Percentiles rank a stretch among this genome's conserved stretches.
Conservation (phyloP, 1,140 invertebrate genomes). For the Triops longicaudatus region DNA sequence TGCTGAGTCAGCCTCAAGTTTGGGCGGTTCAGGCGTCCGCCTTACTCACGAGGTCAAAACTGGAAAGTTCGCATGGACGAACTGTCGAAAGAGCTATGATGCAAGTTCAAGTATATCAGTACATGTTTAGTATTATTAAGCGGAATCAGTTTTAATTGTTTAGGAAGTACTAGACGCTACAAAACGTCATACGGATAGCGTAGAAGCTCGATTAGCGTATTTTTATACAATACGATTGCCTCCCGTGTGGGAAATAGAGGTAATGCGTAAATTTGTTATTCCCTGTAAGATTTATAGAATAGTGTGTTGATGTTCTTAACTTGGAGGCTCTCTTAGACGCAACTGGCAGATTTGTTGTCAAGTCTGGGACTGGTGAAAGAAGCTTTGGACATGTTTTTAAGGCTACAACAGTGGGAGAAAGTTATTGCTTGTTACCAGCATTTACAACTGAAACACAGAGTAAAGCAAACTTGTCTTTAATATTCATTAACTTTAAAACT, state of each 20-base stretch:
- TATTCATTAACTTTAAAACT: conserved; percentile 22
- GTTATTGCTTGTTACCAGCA: conserved; percentile 82
- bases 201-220: conserved; percentile 28
- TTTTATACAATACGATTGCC: conserved; percentile 47
- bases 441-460: conserved; percentile 72
- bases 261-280: conserved; percentile 68
- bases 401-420: conserved; percentile 82
- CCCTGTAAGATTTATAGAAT: conserved; percentile 69
- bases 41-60: conserved; percentile 58
- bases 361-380: conserved; percentile 72
- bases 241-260: conserved; percentile 60
- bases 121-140: background rate
- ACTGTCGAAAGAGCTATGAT: conserved; percentile 76
- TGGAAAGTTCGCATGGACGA: conserved; percentile 65
- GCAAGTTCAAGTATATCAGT: conserved; percentile 55
- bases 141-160: too few species aligned
- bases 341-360: conserved; percentile 66
- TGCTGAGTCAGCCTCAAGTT: conserved; percentile 38
- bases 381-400: conserved; percentile 74
- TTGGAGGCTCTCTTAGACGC: conserved; percentile 40
- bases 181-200: background rate
- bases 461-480: conserved; percentile 36
- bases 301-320: conserved; percentile 51
- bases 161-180: background rate
- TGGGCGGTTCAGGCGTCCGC: conserved; percentile 42